phyloP scores from a whole-genome alignment of 2,888 invertebrate genomes.

The Thera obeliscata region DNA sequence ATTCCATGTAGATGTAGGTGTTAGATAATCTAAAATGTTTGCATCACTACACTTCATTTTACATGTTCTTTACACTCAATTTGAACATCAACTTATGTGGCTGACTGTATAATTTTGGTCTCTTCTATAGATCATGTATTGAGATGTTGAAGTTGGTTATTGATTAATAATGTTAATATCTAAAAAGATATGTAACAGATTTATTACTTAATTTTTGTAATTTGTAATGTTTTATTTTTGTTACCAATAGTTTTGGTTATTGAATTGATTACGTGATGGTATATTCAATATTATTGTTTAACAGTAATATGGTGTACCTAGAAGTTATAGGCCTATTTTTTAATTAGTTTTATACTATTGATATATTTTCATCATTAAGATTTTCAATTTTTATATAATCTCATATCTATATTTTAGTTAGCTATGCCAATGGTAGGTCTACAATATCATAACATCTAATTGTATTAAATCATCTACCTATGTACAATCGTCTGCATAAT shows the following conservation, averaged over 20 bases:
- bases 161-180: neutral
- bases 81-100: neutral
- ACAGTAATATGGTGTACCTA: neutral
- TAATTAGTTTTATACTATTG: neutral
- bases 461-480: too few species aligned
- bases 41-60: neutral
- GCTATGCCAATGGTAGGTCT: too few species aligned
- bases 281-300: slow-evolving; percentile 4
- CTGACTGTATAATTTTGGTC: neutral
- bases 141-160: neutral
- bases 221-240: slow-evolving; percentile 10
- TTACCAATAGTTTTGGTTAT: slow-evolving; percentile 11
- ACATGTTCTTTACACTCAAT: neutral
- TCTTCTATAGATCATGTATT: neutral
- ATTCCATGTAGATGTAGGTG: too few species aligned
- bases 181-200: neutral
- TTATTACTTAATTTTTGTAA: neutral
- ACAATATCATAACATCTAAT: too few species aligned
- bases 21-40: too few species aligned
- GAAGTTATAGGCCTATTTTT: neutral
- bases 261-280: slow-evolving; percentile 19
- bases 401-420: neutral
- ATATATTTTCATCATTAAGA: too few species aligned
- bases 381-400: neutral
- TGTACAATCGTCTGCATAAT: too few species aligned